Conservation (phyloP, 1,140 invertebrate species). For the Cotesia glomerata region DNA sequence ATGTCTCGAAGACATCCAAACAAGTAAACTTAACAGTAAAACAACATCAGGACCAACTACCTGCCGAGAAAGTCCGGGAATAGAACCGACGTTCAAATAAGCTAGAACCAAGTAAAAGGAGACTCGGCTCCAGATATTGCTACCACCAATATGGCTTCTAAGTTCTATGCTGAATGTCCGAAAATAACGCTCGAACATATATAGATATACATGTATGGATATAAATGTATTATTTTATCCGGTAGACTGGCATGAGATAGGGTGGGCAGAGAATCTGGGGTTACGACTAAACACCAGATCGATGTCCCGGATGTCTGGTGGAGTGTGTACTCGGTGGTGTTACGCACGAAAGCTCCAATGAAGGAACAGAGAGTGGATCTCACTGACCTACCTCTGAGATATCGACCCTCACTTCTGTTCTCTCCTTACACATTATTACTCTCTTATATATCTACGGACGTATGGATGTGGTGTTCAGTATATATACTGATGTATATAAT, state of each 20-base stretch:
- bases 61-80: no score
- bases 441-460: background rate
- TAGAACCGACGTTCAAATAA: no score
- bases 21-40: no score
- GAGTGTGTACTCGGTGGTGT: constrained; percentile 21
- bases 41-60: no score
- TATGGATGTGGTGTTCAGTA: constrained; percentile 1
- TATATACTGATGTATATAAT: background rate
- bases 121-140: no score
- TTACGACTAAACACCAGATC: constrained; percentile 28
- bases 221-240: background rate
- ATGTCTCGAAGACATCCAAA: no score
- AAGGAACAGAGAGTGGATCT: constrained; percentile 12
- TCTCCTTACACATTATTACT: background rate
- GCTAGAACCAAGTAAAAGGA: no score
- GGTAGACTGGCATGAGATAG: no score
- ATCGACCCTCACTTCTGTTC: constrained; percentile 15
- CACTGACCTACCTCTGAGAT: constrained; percentile 21
- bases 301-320: constrained; percentile 33
- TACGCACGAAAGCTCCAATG: constrained; percentile 21
- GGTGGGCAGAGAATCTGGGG: background rate
- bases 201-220: background rate
- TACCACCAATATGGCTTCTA: no score
- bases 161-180: no score
- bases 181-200: no score